Evolutionary conservation across 2,113 vertebrate species (phyloP), one percentile per base, ranked within the genome.

Genomic region (Corythaeola cristata): DNA sequence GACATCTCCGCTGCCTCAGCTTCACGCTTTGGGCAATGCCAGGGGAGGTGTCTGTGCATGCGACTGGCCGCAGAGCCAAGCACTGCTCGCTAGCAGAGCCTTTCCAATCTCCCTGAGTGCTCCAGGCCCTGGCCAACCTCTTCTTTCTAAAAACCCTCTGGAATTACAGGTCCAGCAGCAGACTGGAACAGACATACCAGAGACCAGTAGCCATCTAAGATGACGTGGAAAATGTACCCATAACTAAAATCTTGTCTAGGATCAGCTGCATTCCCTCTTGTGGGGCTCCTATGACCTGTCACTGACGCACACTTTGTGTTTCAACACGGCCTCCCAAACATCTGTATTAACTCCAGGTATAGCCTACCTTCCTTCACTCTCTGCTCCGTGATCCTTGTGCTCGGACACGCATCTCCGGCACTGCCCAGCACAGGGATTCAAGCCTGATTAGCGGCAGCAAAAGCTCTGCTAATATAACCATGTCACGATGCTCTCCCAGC

Each of bases 171-270:
- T 52, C 58, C 33, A 59, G 28, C 20, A 60, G 23, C 33, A 47
- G 58, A 13, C 85, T 85, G 39, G 21, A 90, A 68, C 14, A 90
- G 67, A 22, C 52, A 12, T 3, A 47, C 5, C 72, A 64, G 67
- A 56, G 9, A 37, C 11, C 39, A 68, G 45, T 0, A 77, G 49
- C 28, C 39, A 52, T 24, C 75, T 37, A 28, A 64, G 39, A 27
- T 1, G 1, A 39, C 18, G 19, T 1, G 2, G 72, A 55, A 77
- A 82, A 66, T 56, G 12, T 3, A 44, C 17, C 10, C 8, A 0
- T 11, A 85, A 28, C 30, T 83, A 86, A 68, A 76, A 68, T 55
- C 69, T 56, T 22, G 22, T 6, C 45, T 6, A 55, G 39, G 47
- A 52, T 56, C 53, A 52, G 55, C 44, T 64, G 64, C 45, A 6